These are phyloP conservation scores for Philaethria dido DNA, from an alignment of 2,888 invertebrate genomes.

Conservation along the genomic window DNA sequence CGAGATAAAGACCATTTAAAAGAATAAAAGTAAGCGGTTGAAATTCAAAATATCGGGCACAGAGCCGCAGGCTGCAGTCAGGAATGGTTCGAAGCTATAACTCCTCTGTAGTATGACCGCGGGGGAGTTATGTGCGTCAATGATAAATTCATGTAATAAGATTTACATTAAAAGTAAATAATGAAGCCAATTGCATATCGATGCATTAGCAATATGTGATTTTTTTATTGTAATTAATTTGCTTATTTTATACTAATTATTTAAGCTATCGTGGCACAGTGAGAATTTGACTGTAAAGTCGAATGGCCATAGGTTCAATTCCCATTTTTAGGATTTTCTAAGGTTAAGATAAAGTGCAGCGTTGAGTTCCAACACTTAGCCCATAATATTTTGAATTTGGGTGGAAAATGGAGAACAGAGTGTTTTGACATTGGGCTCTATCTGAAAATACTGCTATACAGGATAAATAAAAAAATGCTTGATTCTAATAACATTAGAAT, in stretches of 20 bases:
- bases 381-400: too few relatives aligned
- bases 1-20: constrained; percentile 73
- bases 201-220: constrained; percentile 1
- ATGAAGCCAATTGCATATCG: constrained; percentile 7
- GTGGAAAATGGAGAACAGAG: too few relatives aligned
- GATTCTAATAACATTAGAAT: constrained; percentile 1
- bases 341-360: too few relatives aligned
- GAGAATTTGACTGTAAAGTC: too few relatives aligned
- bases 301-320: too few relatives aligned
- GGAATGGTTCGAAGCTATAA: constrained; percentile 36
- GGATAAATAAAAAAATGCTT: background rate
- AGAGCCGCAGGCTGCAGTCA: constrained; percentile 49
- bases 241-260: too few relatives aligned
- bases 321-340: too few relatives aligned
- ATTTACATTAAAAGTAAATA: constrained; percentile 33
- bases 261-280: too few relatives aligned
- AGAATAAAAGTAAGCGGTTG: constrained; percentile 62
- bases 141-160: constrained; percentile 28
- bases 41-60: constrained; percentile 73
- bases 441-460: too few relatives aligned
- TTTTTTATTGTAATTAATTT: too few relatives aligned
- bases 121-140: constrained; percentile 24
- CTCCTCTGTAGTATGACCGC: constrained; percentile 38
- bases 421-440: too few relatives aligned
- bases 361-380: too few relatives aligned